Evolutionary conservation across 2,888 invertebrate genomes (phyloP).

Genomic region (Polymixis lichenea): DNA sequence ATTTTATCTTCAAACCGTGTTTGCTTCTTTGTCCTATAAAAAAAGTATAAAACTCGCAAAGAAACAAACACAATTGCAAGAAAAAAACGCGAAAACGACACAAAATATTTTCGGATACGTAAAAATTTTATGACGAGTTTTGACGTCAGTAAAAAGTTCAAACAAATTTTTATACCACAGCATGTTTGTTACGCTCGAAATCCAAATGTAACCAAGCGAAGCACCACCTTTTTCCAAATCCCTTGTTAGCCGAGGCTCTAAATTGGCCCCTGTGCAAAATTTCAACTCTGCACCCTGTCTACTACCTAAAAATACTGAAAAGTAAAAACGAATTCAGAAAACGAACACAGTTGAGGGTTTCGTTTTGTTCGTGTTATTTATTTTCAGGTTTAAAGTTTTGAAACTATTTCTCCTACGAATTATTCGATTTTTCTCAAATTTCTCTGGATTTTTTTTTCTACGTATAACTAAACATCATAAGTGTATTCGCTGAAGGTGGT

Average conservation of each 20-base stretch:
- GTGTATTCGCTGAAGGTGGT: not conserved
- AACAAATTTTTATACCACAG: not conserved
- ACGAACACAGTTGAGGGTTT: conserved; percentile 10
- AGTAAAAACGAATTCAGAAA: conserved; percentile 19
- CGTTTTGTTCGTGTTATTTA: not conserved
- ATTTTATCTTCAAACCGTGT: not conserved
- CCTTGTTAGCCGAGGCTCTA: conserved; percentile 60
- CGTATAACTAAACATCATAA: not conserved
- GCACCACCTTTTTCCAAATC: conserved; percentile 41
- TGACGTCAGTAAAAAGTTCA: not conserved
- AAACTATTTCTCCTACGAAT: not conserved
- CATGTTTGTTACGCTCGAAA: conserved; percentile 12
- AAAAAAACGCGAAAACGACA: not conserved
- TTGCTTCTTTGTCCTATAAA: not conserved
- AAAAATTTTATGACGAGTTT: no score
- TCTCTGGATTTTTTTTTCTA: not conserved
- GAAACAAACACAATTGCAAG: no score
- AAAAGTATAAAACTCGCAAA: not conserved
- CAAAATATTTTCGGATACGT: not conserved
- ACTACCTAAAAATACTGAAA: conserved; percentile 12
- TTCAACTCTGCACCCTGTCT: conserved; percentile 41
- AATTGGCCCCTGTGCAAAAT: conserved; percentile 56
- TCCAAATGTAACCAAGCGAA: conserved; percentile 24
- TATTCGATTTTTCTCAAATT: not conserved
- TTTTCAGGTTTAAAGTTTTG: not conserved